Percentiles rank a stretch among this genome's conserved stretches.
Evolutionary conservation across 2,888 invertebrate species (phyloP).

Genomic region (Pterostichus niger): DNA sequence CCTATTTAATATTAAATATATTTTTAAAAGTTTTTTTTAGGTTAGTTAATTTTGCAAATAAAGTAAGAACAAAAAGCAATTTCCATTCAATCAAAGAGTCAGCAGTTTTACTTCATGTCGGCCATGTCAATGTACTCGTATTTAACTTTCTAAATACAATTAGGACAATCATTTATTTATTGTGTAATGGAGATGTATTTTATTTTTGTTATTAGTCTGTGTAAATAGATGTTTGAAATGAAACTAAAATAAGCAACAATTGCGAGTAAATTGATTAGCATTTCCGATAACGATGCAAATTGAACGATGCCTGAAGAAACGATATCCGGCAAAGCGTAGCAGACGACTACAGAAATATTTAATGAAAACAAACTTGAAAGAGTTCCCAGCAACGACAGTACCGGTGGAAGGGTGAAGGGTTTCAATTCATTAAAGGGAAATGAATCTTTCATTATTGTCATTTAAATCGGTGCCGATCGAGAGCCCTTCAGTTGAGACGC

Average conservation of each 20-base stretch:
- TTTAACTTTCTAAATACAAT: no score
- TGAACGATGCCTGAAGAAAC: slow-evolving; percentile 42
- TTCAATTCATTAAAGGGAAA: slow-evolving; percentile 58
- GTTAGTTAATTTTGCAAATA: no score
- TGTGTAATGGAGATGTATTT: no score
- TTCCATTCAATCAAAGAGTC: no score
- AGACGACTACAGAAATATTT: slow-evolving; percentile 59
- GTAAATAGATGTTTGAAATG: not conserved
- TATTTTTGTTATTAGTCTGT: no score
- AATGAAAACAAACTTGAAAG: slow-evolving; percentile 65
- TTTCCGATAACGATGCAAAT: slow-evolving; percentile 58
- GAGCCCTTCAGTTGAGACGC: slow-evolving; percentile 31
- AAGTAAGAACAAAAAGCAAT: no score
- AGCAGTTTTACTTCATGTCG: no score
- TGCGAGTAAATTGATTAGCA: slow-evolving; percentile 50
- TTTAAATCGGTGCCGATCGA: slow-evolving; percentile 59
- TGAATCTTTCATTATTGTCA: slow-evolving; percentile 66
- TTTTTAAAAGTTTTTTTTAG: no score
- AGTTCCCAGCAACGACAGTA: not conserved
- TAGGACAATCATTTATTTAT: no score
- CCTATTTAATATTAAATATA: no score
- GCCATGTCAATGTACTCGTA: no score
- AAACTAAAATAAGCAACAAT: slow-evolving; percentile 30
- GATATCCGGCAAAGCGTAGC: slow-evolving; percentile 43
- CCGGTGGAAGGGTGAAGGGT: slow-evolving; percentile 3